Evolutionary conservation across 2,113 vertebrate genomes (phyloP).

Genomic region (Aegithalos caudatus): DNA sequence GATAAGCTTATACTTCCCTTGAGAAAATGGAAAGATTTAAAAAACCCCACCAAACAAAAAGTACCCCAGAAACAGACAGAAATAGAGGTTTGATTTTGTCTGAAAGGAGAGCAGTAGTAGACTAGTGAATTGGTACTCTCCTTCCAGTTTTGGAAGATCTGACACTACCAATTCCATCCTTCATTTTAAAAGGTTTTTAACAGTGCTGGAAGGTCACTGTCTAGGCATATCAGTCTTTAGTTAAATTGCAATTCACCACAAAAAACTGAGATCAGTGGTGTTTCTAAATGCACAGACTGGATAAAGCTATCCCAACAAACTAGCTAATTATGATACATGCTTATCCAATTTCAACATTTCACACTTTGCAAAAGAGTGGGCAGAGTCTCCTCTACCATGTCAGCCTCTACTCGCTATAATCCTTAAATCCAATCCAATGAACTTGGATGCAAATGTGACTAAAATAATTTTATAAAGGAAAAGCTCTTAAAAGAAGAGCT

Average conservation of each 20-base stretch:
- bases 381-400: slow-evolving; percentile 14
- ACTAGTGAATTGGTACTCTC: not conserved
- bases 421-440: slow-evolving; percentile 26
- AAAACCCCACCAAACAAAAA: not conserved
- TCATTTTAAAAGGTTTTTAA: not conserved
- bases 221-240: not conserved
- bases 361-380: slow-evolving; percentile 4
- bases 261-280: not conserved
- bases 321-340: not conserved
- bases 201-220: not conserved
- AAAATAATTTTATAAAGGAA: slow-evolving; percentile 29
- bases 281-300: not conserved
- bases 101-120: not conserved
- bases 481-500: not conserved
- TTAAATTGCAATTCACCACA: not conserved
- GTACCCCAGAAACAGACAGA: not conserved
- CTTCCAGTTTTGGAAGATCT: not conserved
- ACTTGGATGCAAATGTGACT: not conserved
- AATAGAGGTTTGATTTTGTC: not conserved
- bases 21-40: not conserved
- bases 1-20: not conserved
- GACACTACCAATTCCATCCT: not conserved
- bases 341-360: slow-evolving; percentile 56
- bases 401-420: not conserved
- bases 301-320: slow-evolving; percentile 38